phyloP scores from a whole-genome alignment of 2,797 vertebrate genomes.

The Xenops minutus region DNA sequence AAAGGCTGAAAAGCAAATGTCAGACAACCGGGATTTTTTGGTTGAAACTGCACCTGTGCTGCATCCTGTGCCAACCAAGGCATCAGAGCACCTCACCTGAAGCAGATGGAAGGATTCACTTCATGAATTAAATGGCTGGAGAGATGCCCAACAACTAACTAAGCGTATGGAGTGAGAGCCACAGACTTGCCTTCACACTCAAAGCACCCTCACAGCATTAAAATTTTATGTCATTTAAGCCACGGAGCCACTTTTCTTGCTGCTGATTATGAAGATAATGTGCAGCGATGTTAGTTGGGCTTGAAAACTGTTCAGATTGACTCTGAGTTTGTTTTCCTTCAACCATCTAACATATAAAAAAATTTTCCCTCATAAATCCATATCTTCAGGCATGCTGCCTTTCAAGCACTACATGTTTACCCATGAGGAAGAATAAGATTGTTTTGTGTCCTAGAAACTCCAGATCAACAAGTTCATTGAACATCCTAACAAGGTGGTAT shows the following conservation, averaged over 20 bases:
- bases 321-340: slow-evolving; percentile 15
- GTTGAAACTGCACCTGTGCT: background rate
- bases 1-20: background rate
- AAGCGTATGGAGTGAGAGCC: background rate
- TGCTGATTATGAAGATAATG: background rate
- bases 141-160: background rate
- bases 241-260: background rate
- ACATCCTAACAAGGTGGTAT: background rate
- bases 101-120: background rate
- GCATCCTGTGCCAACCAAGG: background rate
- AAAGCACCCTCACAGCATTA: background rate
- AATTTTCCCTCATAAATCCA: background rate
- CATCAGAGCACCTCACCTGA: background rate
- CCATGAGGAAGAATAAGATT: background rate
- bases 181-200: background rate
- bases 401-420: background rate
- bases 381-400: slow-evolving; percentile 7
- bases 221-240: background rate
- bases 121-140: background rate
- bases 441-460: background rate
- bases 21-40: background rate
- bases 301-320: background rate
- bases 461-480: background rate
- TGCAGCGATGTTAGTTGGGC: background rate
- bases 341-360: background rate